Percentiles rank a stretch among this genome's conserved stretches.
Conservation (phyloP, 2,113 vertebrate genomes). For the Cyprinodon brontotheroides region DNA sequence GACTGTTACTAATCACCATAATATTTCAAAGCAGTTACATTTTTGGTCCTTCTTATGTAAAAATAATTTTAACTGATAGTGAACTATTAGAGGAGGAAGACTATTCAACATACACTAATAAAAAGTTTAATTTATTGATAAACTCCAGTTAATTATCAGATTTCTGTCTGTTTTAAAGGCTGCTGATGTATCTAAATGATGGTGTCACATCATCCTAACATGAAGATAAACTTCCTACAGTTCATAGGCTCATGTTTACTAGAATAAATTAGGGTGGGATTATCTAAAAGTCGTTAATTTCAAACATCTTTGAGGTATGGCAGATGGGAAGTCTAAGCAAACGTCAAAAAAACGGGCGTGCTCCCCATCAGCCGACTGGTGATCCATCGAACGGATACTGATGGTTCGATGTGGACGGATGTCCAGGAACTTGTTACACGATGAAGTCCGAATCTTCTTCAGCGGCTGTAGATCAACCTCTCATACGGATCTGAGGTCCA, state of each 20-base stretch:
- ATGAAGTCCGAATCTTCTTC: not conserved
- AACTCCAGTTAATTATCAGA: not conserved
- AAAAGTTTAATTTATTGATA: not conserved
- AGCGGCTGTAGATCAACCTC: not conserved
- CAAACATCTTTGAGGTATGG: slow-evolving; percentile 26
- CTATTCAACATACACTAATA: not conserved
- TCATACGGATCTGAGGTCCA: not conserved
- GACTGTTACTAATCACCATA: not conserved
- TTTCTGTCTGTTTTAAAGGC: not conserved
- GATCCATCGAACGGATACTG: not conserved
- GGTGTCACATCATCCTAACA: not conserved
- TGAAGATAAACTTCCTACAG: not conserved
- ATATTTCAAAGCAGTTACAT: not conserved
- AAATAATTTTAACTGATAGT: not conserved
- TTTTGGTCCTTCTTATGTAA: not conserved
- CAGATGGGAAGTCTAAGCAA: not conserved
- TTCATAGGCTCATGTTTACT: not conserved
- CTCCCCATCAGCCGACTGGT: not conserved
- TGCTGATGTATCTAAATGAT: not conserved
- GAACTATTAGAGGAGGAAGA: not conserved
- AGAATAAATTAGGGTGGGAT: not conserved
- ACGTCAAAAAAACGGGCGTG: not conserved
- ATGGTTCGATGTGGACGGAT: not conserved
- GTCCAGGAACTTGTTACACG: not conserved
- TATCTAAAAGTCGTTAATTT: not conserved